Conservation (phyloP, 2,888 invertebrate species). For the Hirtodrosophila confusa region DNA sequence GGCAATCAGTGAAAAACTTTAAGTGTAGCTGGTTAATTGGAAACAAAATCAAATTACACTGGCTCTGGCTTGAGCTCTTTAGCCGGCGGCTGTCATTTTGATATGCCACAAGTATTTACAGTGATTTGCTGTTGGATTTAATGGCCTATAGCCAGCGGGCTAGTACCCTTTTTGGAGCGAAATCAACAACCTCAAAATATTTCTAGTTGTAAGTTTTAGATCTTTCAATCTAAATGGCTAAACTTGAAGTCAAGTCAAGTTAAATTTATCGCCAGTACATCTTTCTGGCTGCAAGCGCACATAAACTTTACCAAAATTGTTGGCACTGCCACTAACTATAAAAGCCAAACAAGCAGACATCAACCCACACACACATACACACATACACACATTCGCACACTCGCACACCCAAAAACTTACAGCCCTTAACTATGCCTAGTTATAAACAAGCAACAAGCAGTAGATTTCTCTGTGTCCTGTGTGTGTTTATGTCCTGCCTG, state of each 20-base stretch:
- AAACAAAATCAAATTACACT: slow-evolving; percentile 47
- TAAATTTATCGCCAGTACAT: slow-evolving; percentile 64
- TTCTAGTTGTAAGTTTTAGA: slow-evolving; percentile 40
- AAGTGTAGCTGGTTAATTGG: slow-evolving; percentile 47
- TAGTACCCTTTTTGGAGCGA: slow-evolving; percentile 36
- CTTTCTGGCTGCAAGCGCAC: slow-evolving; percentile 51
- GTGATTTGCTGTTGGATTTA: not conserved
- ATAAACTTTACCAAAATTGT: slow-evolving; percentile 64
- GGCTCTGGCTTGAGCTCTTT: slow-evolving; percentile 12
- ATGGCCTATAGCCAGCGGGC: slow-evolving; percentile 26
- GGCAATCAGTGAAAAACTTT: slow-evolving; percentile 17
- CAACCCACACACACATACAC: slow-evolving; percentile 2
- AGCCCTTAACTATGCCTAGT: slow-evolving; percentile 50
- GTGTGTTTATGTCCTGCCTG: slow-evolving; percentile 39
- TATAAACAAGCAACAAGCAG: slow-evolving; percentile 54
- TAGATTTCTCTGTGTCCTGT: slow-evolving; percentile 31
- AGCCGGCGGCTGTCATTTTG: slow-evolving; percentile 18
- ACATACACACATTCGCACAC: slow-evolving; percentile 1
- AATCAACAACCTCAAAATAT: slow-evolving; percentile 14
- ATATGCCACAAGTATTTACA: not conserved
- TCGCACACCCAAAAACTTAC: slow-evolving; percentile 3
- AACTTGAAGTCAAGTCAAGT: slow-evolving; percentile 62
- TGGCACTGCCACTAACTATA: slow-evolving; percentile 54
- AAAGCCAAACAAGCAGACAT: slow-evolving; percentile 45
- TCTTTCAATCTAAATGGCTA: slow-evolving; percentile 65